A percentile compares a stretch with the other conserved stretches of the same genome.
Evolutionary conservation across 2,797 vertebrate species (phyloP).

Genomic region (Cuculus canorus): DNA sequence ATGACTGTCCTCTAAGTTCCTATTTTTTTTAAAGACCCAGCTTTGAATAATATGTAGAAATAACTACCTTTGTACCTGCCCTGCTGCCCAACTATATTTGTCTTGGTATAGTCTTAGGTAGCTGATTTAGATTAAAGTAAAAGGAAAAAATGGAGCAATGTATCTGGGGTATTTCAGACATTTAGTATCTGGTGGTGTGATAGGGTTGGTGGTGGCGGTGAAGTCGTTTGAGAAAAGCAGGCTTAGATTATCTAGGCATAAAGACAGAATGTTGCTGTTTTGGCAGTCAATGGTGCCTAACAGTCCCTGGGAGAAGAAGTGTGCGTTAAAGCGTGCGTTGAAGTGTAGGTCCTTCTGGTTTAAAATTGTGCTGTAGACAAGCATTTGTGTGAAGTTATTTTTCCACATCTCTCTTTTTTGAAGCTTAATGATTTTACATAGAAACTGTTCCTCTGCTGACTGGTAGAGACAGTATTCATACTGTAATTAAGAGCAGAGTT

Average conservation of each 20-base stretch:
- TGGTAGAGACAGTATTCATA: background rate
- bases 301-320: background rate
- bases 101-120: background rate
- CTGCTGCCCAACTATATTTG: background rate
- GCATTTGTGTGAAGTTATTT: background rate
- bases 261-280: background rate
- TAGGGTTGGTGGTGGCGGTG: background rate
- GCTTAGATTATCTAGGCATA: background rate
- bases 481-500: background rate
- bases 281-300: background rate
- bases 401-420: background rate
- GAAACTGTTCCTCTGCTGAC: background rate
- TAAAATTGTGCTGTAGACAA: background rate
- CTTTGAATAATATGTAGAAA: background rate
- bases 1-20: background rate
- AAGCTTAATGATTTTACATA: background rate
- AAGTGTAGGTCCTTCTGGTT: background rate
- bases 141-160: rapidly evolving
- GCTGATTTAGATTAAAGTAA: background rate
- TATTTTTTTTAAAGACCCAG: background rate
- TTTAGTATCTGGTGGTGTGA: background rate
- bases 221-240: background rate
- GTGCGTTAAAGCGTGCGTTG: too few relatives aligned
- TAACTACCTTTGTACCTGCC: background rate
- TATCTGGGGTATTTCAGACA: background rate